These are phyloP conservation scores for Gasterosteus nipponicus DNA, from an alignment of 2,113 vertebrate genomes.

Conservation along the genomic window DNA sequence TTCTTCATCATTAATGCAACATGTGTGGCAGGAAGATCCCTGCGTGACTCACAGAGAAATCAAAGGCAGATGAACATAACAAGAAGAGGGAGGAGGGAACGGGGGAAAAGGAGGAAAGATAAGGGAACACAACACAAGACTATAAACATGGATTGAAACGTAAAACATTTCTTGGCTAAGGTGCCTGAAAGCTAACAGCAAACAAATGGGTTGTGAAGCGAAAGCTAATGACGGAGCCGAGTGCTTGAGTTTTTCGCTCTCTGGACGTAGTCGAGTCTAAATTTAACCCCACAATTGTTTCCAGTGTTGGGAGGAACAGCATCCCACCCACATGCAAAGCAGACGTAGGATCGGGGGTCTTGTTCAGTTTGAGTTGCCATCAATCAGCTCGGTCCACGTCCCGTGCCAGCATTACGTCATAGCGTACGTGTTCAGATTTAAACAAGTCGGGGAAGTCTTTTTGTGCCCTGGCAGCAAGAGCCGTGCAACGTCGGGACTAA, in stretches of 20 bases:
- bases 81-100: slow-evolving; percentile 3
- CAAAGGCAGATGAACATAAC: slow-evolving; percentile 30
- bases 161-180: slow-evolving; percentile 64
- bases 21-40: slow-evolving; percentile 27
- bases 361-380: slow-evolving; percentile 55
- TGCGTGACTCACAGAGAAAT: slow-evolving; percentile 15
- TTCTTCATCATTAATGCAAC: slow-evolving; percentile 37
- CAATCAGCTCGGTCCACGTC: slow-evolving; percentile 59
- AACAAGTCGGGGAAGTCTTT: slow-evolving; percentile 56
- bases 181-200: slow-evolving; percentile 49
- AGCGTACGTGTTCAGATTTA: slow-evolving; percentile 62
- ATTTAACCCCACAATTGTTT: slow-evolving; percentile 73
- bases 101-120: background rate
- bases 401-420: slow-evolving; percentile 69
- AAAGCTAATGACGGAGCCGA: slow-evolving; percentile 61
- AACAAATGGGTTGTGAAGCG: slow-evolving; percentile 50
- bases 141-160: slow-evolving; percentile 62
- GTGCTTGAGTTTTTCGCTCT: slow-evolving; percentile 47
- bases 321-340: slow-evolving; percentile 67
- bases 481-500: slow-evolving; percentile 43
- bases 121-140: slow-evolving; percentile 19
- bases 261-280: slow-evolving; percentile 48
- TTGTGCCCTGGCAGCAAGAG: slow-evolving; percentile 47
- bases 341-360: slow-evolving; percentile 53
- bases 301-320: slow-evolving; percentile 53